A percentile compares a stretch with the other conserved stretches of the same genome.
These are phyloP conservation scores for Gymnobelideus leadbeateri DNA, from an alignment of 2,113 vertebrate genomes.

Conservation along the genomic window DNA sequence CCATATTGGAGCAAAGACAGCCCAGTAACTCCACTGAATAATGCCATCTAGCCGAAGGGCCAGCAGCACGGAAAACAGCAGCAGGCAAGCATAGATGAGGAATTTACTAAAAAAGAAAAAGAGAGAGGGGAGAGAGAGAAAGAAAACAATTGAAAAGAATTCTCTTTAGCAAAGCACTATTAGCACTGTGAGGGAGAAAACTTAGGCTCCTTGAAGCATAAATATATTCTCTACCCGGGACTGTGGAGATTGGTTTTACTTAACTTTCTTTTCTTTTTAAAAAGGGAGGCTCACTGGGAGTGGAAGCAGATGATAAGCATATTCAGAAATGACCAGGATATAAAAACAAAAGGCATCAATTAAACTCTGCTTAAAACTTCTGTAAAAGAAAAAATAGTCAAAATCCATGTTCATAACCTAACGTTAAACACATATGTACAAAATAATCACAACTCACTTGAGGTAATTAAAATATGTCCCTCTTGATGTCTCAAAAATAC, in stretches of 20 bases:
- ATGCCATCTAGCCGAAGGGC: slow-evolving; percentile 95
- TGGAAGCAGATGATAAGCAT: neutral
- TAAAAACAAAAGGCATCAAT: neutral
- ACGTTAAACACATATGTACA: neutral
- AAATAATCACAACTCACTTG: neutral
- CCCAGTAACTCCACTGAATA: slow-evolving; percentile 99
- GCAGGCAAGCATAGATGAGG: slow-evolving; percentile 97
- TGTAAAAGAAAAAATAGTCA: neutral
- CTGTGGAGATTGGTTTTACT: slow-evolving; percentile 38
- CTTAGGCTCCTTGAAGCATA: slow-evolving; percentile 17
- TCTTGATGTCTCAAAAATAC: neutral
- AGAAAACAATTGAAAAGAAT: slow-evolving; percentile 58
- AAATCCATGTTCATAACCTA: neutral
- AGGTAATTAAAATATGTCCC: neutral
- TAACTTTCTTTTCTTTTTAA: slow-evolving; percentile 23
- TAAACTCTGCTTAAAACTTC: neutral
- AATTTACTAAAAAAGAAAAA: slow-evolving; percentile 91
- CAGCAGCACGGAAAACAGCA: slow-evolving; percentile 97
- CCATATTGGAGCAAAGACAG: slow-evolving; percentile 98
- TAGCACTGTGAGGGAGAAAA: slow-evolving; percentile 35
- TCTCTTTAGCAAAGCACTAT: slow-evolving; percentile 40
- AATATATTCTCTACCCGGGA: slow-evolving; percentile 27
- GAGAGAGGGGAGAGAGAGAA: slow-evolving; percentile 66
- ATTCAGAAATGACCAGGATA: neutral
- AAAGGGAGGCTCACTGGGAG: neutral